Conservation (phyloP, 1,140 invertebrate species). For the Delia radicum region DNA sequence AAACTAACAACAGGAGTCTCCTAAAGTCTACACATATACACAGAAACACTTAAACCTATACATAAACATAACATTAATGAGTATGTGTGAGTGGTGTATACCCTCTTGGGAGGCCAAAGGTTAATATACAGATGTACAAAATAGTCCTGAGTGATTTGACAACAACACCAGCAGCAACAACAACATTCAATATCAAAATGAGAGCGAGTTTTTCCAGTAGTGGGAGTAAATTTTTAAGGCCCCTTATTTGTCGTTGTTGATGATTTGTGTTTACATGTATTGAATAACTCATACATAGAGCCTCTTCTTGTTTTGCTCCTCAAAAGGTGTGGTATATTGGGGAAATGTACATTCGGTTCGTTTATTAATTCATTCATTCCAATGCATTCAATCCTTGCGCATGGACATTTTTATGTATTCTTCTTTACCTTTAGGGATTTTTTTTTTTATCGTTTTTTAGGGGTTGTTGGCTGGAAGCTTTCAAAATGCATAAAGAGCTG, state of each 20-base stretch:
- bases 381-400: conserved; percentile 24
- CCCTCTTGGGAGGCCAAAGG: conserved; percentile 32
- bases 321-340: neutral
- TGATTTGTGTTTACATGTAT: neutral
- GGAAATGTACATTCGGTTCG: neutral
- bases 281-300: neutral
- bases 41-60: neutral
- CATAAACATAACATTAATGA: no score
- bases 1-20: neutral
- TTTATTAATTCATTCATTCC: neutral
- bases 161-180: neutral
- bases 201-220: neutral
- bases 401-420: conserved; percentile 10
- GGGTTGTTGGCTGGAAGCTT: conserved; percentile 15
- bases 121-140: conserved; percentile 8
- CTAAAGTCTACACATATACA: neutral
- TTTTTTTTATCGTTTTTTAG: neutral
- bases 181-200: neutral
- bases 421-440: conserved; percentile 18
- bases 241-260: conserved; percentile 30
- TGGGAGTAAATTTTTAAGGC: conserved; percentile 5
- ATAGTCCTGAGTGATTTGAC: conserved; percentile 24
- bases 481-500: conserved; percentile 8
- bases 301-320: neutral
- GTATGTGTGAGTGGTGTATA: neutral